Percentiles rank a stretch among this genome's conserved stretches.
Conservation (phyloP, 2,797 vertebrate genomes). For the Capromys pilorides region DNA sequence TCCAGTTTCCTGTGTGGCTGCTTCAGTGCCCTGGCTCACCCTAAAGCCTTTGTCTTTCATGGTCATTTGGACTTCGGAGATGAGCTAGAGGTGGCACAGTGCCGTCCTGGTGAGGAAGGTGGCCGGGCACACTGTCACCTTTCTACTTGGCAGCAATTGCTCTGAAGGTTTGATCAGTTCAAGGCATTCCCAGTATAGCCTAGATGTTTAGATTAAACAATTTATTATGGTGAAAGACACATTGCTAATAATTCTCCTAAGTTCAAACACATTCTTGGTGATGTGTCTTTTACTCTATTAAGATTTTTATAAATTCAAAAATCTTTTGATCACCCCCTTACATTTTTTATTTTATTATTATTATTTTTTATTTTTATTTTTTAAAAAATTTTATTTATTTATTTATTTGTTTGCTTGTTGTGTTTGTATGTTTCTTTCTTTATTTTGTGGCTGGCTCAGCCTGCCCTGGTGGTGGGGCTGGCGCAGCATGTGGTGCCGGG, state of each 20-base stretch:
- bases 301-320: background rate
- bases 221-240: background rate
- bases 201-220: background rate
- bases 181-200: background rate
- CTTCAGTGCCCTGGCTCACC: background rate
- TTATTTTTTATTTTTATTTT: too few relatives aligned
- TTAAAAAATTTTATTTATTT: too few relatives aligned
- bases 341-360: too few relatives aligned
- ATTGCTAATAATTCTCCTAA: background rate
- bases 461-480: too few relatives aligned
- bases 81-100: background rate
- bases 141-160: background rate
- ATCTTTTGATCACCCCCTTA: background rate
- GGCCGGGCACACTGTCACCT: background rate
- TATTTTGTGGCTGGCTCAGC: too few relatives aligned
- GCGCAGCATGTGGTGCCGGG: too few relatives aligned
- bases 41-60: background rate
- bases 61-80: background rate
- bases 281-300: background rate
- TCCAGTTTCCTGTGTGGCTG: background rate
- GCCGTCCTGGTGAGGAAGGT: background rate
- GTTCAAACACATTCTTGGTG: background rate
- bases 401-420: too few relatives aligned
- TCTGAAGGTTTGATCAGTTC: background rate
- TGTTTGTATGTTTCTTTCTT: too few relatives aligned